Percentiles rank a stretch among this genome's conserved stretches.
These are phyloP conservation scores for Diarsia rubi DNA, from an alignment of 2,888 invertebrate genomes.

Conservation along the genomic window DNA sequence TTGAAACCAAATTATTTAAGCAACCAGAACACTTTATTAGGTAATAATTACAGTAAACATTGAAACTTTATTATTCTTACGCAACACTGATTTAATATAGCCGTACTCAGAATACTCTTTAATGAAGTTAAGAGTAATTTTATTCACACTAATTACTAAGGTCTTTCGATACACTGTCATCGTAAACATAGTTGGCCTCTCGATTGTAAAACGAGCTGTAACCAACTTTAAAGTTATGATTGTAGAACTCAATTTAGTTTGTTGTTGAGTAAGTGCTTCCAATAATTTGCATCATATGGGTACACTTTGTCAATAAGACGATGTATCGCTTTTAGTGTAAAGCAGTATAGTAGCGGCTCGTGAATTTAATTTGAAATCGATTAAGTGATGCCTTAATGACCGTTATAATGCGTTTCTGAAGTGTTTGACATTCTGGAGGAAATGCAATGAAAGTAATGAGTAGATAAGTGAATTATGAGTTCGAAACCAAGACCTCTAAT, in stretches of 20 bases:
- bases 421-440: neutral
- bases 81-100: conserved; percentile 56
- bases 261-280: conserved; percentile 23
- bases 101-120: conserved; percentile 49
- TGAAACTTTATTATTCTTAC: conserved; percentile 57
- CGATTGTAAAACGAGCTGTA: conserved; percentile 14
- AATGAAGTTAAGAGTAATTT: conserved; percentile 68
- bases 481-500: too few relatives aligned
- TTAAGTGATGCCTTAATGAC: conserved; percentile 33
- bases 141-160: conserved; percentile 64
- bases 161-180: conserved; percentile 58
- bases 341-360: conserved; percentile 13
- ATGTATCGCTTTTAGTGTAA: conserved; percentile 43
- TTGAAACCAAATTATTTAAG: conserved; percentile 32
- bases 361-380: conserved; percentile 51
- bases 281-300: conserved; percentile 50
- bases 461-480: conserved; percentile 7
- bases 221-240: conserved; percentile 38
- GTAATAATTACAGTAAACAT: conserved; percentile 55
- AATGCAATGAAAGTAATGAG: neutral
- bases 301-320: conserved; percentile 44
- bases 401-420: conserved; percentile 18
- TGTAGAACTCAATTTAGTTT: conserved; percentile 37
- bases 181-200: conserved; percentile 50
- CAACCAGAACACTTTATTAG: conserved; percentile 31